Base-by-base conservation (phyloP, 1,140 invertebrate species). In the Monomorium pharaonis region DNA sequence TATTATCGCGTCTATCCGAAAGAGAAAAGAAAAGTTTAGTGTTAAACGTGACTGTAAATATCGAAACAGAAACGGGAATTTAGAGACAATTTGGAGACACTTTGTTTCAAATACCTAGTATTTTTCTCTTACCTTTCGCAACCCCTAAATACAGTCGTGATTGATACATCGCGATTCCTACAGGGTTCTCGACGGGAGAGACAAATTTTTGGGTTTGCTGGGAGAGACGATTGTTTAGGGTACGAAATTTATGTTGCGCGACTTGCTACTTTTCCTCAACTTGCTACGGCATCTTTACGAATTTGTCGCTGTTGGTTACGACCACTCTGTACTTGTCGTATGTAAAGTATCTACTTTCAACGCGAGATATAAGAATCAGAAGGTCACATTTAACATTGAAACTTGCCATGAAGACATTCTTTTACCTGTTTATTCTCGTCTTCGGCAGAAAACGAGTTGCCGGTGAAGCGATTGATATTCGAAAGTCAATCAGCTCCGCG, bases 401-500 rank as follows among this genome's bases (percentile, higher is more conserved):
- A 51, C 4, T 18, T 9, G 51, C 24, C 51, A 30, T 5, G 21
- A 70, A 21, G 58, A 42, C n/a, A 70, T 44, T 44, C 24, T 37
- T 0, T 10, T 74, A 16, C n/a, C 10, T 33, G 4, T 42, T 44
- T 67, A 67, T 58, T 74, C 0, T 24, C 10, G 47, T 85, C 49
- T 37, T 72, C 24, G 21, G 58, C 80, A 93, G 94, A 90, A 85
- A 88, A 91, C 42, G 78, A 63, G 51, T 86, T 81, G 84, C 60
- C 37, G 27, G 89, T 89, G 65, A 91, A 87, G 80, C 83, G 83
- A 63, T 30, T 86, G 12, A 90, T 91, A 42, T 94, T 91, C 75
- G 89, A 90, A 12, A 95, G 92, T 84, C 86, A 91, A 75, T 94
- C 92, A 54, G 58, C 78, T 30, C 69, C 90, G 49, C 90, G 92